Conservation (phyloP, 1,140 invertebrate species). For the Aphaenogaster ashmeadi region DNA sequence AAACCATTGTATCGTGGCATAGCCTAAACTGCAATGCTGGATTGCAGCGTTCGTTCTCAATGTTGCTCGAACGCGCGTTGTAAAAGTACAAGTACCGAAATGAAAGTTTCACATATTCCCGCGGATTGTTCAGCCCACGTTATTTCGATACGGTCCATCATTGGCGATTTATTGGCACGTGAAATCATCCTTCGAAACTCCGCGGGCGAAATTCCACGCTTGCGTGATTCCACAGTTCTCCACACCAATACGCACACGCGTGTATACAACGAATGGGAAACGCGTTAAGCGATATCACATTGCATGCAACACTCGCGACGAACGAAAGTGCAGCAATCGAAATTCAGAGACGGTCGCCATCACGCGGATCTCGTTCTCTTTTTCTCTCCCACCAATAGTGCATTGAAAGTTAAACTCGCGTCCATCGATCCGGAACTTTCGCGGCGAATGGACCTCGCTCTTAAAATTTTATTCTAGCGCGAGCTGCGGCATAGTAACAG, state of each 20-base stretch:
- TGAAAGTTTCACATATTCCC: conserved; percentile 41
- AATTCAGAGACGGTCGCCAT: conserved; percentile 58
- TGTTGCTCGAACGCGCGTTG: neutral
- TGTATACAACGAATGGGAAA: conserved; percentile 3
- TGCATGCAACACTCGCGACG: conserved; percentile 14
- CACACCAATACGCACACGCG: neutral
- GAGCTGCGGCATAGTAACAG: neutral
- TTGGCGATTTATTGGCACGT: conserved; percentile 61
- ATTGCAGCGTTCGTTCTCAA: neutral
- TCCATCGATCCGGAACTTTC: conserved; percentile 51
- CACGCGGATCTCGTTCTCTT: conserved; percentile 3
- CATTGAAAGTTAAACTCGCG: conserved; percentile 57
- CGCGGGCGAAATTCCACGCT: conserved; percentile 42
- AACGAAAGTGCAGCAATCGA: conserved; percentile 48
- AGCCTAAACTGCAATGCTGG: neutral
- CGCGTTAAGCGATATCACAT: conserved; percentile 36
- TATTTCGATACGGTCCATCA: conserved; percentile 48
- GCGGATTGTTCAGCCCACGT: conserved; percentile 30
- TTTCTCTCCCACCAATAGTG: neutral
- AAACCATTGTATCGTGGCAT: neutral
- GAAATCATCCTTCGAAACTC: conserved; percentile 46
- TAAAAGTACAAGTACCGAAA: conserved; percentile 18
- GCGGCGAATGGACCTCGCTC: conserved; percentile 45
- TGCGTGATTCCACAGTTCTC: conserved; percentile 6
- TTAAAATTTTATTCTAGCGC: conserved; percentile 57